These are phyloP conservation scores for Corythaeola cristata DNA, from an alignment of 2,113 vertebrate genomes.

Conservation along the genomic window DNA sequence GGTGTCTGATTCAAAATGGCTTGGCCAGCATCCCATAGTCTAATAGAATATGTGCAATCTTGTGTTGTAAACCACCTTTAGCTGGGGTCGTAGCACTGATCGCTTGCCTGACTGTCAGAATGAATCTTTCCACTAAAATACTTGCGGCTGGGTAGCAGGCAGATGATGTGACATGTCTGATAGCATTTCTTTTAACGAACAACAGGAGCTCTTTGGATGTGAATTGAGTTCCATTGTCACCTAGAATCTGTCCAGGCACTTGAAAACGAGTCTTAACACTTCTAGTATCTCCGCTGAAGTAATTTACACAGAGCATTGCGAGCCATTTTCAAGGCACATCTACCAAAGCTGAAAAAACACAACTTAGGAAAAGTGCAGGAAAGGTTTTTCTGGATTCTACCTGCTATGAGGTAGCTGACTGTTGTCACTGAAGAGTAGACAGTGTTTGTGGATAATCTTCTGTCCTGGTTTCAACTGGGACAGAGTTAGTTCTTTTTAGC, in stretches of 20 bases:
- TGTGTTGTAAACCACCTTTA: background rate
- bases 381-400: background rate
- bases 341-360: background rate
- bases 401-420: background rate
- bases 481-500: no score
- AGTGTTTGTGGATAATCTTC: background rate
- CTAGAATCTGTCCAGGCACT: conserved; percentile 5
- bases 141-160: background rate
- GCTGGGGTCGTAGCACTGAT: background rate
- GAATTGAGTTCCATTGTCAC: conserved; percentile 43
- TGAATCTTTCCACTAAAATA: background rate
- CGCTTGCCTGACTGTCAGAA: background rate
- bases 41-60: background rate
- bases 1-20: background rate
- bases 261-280: conserved; percentile 39
- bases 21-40: background rate
- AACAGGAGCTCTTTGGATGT: background rate
- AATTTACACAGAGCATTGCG: background rate
- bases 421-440: background rate
- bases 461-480: no score
- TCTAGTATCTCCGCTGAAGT: background rate
- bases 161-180: background rate
- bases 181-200: background rate
- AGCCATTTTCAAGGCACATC: background rate
- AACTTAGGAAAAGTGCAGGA: background rate